Conservation (phyloP, 2,797 vertebrate genomes). For the Pelobates cultripes region DNA sequence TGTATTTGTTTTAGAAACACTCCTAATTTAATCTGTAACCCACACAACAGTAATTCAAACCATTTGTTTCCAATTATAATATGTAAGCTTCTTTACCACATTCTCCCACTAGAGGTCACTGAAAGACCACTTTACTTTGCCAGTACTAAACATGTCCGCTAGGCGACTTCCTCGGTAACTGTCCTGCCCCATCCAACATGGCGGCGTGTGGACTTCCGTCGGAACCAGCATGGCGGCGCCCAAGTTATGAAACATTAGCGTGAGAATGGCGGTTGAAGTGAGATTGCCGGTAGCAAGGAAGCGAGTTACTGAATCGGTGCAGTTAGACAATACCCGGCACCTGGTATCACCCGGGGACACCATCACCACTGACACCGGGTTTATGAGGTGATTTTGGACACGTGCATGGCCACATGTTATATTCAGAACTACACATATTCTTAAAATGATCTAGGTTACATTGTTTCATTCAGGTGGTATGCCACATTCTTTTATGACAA, state of each 20-base stretch:
- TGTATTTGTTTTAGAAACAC: no score
- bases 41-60: no score
- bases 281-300: conserved; percentile 77
- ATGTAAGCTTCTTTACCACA: not conserved
- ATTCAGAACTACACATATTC: no score
- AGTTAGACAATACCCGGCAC: conserved; percentile 72
- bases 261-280: conserved; percentile 87
- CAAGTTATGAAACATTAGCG: not conserved
- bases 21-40: no score
- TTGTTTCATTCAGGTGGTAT: no score
- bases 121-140: fast-evolving
- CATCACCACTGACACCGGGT: conserved; percentile 94
- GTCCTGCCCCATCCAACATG: not conserved
- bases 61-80: no score
- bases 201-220: not conserved
- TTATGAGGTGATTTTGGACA: conserved; percentile 84
- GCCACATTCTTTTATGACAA: no score
- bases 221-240: conserved; percentile 43
- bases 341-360: conserved; percentile 93
- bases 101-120: fast-evolving
- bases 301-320: conserved; percentile 51
- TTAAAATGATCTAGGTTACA: no score
- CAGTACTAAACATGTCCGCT: conserved; percentile 45
- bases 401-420: not conserved
- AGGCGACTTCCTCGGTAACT: not conserved